A percentile compares a stretch with the other conserved stretches of the same genome.
Conservation (phyloP, 2,113 vertebrate genomes). For the Platichthys flesus region DNA sequence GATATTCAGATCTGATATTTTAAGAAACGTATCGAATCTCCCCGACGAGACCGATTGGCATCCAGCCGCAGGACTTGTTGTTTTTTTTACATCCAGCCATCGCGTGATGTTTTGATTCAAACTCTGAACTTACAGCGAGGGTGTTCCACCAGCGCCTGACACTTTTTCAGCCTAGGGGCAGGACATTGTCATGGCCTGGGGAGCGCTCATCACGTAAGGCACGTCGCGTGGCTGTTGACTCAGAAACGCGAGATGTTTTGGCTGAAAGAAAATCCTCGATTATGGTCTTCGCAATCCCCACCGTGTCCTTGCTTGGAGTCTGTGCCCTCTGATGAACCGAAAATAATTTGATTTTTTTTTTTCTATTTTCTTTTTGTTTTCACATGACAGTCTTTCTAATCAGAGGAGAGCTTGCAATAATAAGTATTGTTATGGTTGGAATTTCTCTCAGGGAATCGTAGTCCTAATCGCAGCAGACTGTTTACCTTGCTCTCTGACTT, state of each 20-base stretch:
- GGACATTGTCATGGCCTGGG: conserved; percentile 65
- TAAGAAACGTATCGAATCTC: conserved; percentile 65
- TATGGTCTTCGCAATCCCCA: conserved; percentile 21
- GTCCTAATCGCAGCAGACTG: conserved; percentile 62
- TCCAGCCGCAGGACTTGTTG: conserved; percentile 24
- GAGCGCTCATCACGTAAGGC: conserved; percentile 57
- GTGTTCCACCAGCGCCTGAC: conserved; percentile 51
- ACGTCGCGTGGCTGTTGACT: conserved; percentile 53
- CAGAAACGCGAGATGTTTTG: conserved; percentile 64
- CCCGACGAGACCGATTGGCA: conserved; percentile 55
- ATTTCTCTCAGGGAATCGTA: conserved; percentile 60
- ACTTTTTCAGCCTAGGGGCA: conserved; percentile 45
- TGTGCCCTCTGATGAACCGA: conserved; percentile 56
- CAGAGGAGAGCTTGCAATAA: conserved; percentile 57
- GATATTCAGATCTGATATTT: conserved; percentile 57
- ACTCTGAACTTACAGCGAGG: conserved; percentile 57
- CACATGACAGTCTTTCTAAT: conserved; percentile 62
- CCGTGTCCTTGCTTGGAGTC: conserved; percentile 58
- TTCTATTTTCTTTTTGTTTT: conserved; percentile 49
- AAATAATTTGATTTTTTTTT: conserved; percentile 25
- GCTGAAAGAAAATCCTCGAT: conserved; percentile 51
- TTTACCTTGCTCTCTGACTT: conserved; percentile 62
- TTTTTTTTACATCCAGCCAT: conserved; percentile 63
- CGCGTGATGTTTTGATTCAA: conserved; percentile 67
- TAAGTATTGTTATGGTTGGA: conserved; percentile 67